Conservation (phyloP, 2,797 vertebrate species). For the Diglossa cyanea region DNA sequence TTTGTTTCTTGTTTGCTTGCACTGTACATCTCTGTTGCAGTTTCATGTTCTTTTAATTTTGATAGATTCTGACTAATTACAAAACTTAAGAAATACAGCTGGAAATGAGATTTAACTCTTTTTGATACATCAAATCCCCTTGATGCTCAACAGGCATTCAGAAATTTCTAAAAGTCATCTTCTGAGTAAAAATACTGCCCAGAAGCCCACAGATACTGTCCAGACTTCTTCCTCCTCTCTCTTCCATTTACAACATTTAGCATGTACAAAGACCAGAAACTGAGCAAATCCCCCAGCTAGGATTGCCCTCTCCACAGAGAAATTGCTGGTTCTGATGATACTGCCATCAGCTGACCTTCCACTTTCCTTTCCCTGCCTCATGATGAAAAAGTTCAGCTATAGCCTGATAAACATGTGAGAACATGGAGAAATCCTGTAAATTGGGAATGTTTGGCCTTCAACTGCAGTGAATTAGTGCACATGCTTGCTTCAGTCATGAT, state of each 20-base stretch:
- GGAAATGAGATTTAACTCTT: not conserved
- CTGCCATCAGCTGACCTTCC: not conserved
- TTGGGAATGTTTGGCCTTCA: not conserved
- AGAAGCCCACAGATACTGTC: not conserved
- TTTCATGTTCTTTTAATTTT: not conserved
- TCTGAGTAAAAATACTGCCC: not conserved
- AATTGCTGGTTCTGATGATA: not conserved
- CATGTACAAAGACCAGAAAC: not conserved
- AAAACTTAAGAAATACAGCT: not conserved
- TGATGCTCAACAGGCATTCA: conserved; percentile 10
- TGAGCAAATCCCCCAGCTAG: not conserved
- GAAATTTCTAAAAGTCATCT: not conserved
- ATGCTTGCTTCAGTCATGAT: not conserved
- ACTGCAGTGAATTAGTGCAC: not conserved
- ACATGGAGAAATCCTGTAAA: not conserved
- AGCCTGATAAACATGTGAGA: not conserved
- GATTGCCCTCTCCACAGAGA: not conserved
- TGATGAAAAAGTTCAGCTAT: not conserved
- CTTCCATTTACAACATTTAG: not conserved
- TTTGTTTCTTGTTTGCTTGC: not conserved
- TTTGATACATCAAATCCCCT: not conserved
- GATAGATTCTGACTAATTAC: not conserved
- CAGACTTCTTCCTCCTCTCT: not conserved
- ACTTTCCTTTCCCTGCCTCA: not conserved
- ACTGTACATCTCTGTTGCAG: not conserved